Percentiles rank a stretch among this genome's conserved stretches.
These are phyloP conservation scores for Physocephala rufipes DNA, from an alignment of 2,888 invertebrate genomes.

Conservation along the genomic window DNA sequence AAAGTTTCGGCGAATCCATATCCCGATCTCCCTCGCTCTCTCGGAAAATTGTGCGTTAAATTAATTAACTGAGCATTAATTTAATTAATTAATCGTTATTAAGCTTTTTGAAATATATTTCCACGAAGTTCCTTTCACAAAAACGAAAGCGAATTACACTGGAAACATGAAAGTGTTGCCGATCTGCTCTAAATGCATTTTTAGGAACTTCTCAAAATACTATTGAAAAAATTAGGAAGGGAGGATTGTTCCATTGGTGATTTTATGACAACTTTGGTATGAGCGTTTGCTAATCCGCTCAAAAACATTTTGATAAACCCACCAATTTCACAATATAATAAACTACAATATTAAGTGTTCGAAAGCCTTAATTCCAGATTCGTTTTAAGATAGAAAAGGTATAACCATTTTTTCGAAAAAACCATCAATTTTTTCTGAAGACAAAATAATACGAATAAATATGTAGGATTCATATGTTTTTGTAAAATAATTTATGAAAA, in stretches of 20 bases:
- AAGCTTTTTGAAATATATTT: neutral
- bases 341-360: neutral
- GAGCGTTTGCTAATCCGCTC: neutral
- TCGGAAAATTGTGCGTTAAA: neutral
- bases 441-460: neutral
- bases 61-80: too few relatives aligned
- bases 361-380: neutral
- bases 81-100: neutral
- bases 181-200: neutral
- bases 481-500: too few relatives aligned
- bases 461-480: neutral
- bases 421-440: too few relatives aligned
- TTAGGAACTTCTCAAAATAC: neutral
- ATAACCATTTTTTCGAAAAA: too few relatives aligned
- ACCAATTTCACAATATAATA: too few relatives aligned
- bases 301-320: too few relatives aligned
- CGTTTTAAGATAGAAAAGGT: too few relatives aligned
- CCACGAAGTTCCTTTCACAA: neutral
- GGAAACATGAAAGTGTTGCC: neutral
- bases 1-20: conserved; percentile 12
- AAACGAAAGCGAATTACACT: neutral
- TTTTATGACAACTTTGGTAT: neutral
- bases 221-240: neutral
- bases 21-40: neutral
- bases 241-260: neutral